Conservation (phyloP, 1,140 invertebrate genomes). For the Trachymyrmex septentrionalis region DNA sequence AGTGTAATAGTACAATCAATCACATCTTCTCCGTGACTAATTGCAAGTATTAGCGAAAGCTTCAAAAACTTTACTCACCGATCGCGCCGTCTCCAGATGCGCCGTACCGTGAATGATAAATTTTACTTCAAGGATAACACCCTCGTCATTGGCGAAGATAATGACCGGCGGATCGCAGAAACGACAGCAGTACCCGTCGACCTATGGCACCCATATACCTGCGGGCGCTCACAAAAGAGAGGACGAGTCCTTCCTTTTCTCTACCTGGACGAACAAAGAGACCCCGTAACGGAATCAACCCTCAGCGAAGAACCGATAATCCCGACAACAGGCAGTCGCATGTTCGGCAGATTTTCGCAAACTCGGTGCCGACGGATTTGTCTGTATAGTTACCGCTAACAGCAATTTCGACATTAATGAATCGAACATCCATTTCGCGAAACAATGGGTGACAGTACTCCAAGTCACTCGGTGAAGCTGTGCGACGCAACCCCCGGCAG, state of each 20-base stretch:
- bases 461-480: slow-evolving; percentile 22
- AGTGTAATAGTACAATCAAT: background rate
- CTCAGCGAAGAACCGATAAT: slow-evolving; percentile 54
- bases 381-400: slow-evolving; percentile 41
- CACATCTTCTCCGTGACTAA: background rate
- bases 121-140: slow-evolving; percentile 77
- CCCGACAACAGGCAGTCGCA: slow-evolving; percentile 16
- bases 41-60: background rate
- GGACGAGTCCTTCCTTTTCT: slow-evolving; percentile 67
- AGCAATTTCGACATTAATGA: slow-evolving; percentile 59
- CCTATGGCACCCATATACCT: slow-evolving; percentile 74
- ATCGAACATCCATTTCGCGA: slow-evolving; percentile 69
- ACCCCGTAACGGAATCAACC: slow-evolving; percentile 75
- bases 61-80: slow-evolving; percentile 29
- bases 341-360: slow-evolving; percentile 26
- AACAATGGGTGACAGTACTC: slow-evolving; percentile 59
- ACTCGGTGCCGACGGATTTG: background rate
- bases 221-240: slow-evolving; percentile 70
- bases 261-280: slow-evolving; percentile 77
- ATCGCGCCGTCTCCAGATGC: slow-evolving; percentile 7
- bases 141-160: slow-evolving; percentile 77
- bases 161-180: slow-evolving; percentile 71
- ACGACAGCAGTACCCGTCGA: slow-evolving; percentile 69
- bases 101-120: slow-evolving; percentile 72
- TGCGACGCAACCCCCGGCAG: slow-evolving; percentile 36